Evolutionary conservation across 1,140 invertebrate species (phyloP), one percentile per base, ranked within the genome.

Genomic region (Subanguina moxae): DNA sequence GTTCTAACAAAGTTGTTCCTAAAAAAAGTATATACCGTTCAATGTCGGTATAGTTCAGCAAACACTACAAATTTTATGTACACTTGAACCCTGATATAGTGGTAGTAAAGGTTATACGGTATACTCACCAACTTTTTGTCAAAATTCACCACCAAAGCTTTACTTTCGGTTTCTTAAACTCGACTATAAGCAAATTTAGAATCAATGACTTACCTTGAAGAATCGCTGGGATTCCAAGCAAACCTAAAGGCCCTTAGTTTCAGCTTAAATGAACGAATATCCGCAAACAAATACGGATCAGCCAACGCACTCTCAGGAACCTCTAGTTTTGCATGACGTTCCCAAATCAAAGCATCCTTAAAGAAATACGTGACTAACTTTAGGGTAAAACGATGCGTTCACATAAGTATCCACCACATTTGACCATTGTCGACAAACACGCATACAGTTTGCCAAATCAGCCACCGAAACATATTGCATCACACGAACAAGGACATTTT

Each of bases 1-100:
- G 91, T 88, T 86, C 95, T 96, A 62, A 97, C 90, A 83, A 93
- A 97, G 83, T 97, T 90, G 86, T 98, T 95, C 80, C 91, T 88
- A 23, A 93, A 97, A 83, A 57, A 65, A 52, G 17, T n/a, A n/a
- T n/a, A n/a, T n/a, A n/a, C n/a, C n/a, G n/a, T n/a, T 46, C 45
- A 92, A 95, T 15, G 17, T 9, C 11, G 21, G 15, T 67, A 45
- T n/a, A 75, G 8, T 64, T n/a, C n/a, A n/a, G n/a, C n/a, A n/a
- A n/a, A n/a, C n/a, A n/a, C n/a, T n/a, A n/a, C n/a, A n/a, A n/a
- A n/a, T n/a, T n/a, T n/a, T n/a, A n/a, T n/a, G n/a, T n/a, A n/a
- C n/a, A n/a, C n/a, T n/a, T n/a, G n/a, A n/a, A n/a, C n/a, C n/a
- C n/a, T n/a, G n/a, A n/a, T n/a, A n/a, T n/a, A n/a, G n/a, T n/a